phyloP scores from a whole-genome alignment of 2,888 invertebrate species.

The Oasisia sp. region DNA sequence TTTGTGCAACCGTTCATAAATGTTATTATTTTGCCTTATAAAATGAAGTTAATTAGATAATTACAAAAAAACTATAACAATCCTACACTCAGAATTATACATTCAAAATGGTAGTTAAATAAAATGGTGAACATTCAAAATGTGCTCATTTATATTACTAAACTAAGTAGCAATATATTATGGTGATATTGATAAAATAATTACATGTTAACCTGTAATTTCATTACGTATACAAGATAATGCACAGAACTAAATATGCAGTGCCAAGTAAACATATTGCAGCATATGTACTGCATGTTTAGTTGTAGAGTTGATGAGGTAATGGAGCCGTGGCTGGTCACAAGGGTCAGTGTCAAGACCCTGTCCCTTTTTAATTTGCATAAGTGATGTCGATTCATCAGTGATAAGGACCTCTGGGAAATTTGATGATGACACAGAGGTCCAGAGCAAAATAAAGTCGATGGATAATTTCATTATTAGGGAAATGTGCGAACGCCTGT shows the following conservation, averaged over 20 bases:
- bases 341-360: background rate
- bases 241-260: background rate
- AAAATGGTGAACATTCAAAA: too few species aligned
- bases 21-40: background rate
- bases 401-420: conserved; percentile 17
- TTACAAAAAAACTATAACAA: too few species aligned
- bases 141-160: too few species aligned
- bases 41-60: too few species aligned
- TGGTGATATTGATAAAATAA: too few species aligned
- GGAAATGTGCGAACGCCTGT: background rate
- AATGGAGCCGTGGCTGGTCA: background rate
- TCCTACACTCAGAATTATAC: too few species aligned
- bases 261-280: background rate
- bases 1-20: background rate
- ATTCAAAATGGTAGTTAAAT: too few species aligned
- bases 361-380: conserved; percentile 13
- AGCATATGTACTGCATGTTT: background rate
- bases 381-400: conserved; percentile 17
- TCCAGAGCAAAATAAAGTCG: conserved; percentile 10
- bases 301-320: background rate
- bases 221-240: background rate
- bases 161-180: too few species aligned
- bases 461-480: conserved; percentile 10
- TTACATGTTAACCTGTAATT: background rate
- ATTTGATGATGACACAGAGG: background rate